Evolutionary conservation across 2,113 vertebrate species (phyloP).

Genomic region (Pipa parva): DNA sequence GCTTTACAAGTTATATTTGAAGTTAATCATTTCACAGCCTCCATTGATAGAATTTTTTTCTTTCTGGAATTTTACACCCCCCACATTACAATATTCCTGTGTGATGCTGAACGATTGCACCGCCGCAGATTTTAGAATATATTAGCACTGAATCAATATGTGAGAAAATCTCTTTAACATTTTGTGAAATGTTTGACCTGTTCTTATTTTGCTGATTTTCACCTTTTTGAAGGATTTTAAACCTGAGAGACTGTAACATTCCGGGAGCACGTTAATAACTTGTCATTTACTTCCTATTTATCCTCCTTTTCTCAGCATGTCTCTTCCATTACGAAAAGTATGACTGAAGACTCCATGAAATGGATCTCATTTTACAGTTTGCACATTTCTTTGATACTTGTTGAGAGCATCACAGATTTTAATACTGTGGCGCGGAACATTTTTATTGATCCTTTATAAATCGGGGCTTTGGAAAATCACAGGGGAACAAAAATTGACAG

Average conservation of each 20-base stretch:
- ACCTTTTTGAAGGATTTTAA: constrained; percentile 27
- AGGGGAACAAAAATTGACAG: too few species aligned
- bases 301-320: neutral
- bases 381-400: too few species aligned
- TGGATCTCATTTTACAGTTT: too few species aligned
- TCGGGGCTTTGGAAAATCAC: too few species aligned
- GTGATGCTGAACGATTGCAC: neutral
- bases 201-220: constrained; percentile 28
- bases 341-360: too few species aligned
- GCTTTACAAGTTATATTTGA: too few species aligned
- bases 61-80: too few species aligned
- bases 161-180: constrained; percentile 33
- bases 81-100: constrained; percentile 3
- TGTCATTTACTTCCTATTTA: constrained; percentile 6
- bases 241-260: constrained; percentile 27
- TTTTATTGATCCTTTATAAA: too few species aligned
- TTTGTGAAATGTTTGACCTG: constrained; percentile 33
- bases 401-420: too few species aligned
- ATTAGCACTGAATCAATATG: constrained; percentile 27
- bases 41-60: too few species aligned
- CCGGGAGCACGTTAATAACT: neutral
- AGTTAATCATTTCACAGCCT: too few species aligned
- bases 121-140: constrained; percentile 28
- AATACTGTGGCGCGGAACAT: too few species aligned
- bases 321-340: neutral